phyloP scores from a whole-genome alignment of 1,140 invertebrate species.

The Bombus breviceps region DNA sequence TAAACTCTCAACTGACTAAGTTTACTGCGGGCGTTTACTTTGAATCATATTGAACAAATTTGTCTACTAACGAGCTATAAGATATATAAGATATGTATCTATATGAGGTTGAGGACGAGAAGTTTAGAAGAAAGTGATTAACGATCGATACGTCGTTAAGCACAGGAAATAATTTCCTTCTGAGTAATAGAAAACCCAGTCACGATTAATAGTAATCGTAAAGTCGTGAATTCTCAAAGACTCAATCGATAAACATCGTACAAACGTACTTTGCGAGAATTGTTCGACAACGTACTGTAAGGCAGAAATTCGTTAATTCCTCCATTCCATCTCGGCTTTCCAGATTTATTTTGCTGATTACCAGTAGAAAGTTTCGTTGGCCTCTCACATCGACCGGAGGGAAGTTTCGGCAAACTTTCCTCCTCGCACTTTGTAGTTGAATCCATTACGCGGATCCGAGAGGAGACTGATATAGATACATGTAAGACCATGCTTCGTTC shows the following conservation, averaged over 20 bases:
- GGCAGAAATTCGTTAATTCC: not conserved
- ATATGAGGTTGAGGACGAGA: no score
- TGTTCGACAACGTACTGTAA: not conserved
- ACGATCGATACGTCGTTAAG: not conserved
- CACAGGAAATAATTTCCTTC: not conserved
- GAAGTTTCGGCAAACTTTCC: constrained; percentile 39
- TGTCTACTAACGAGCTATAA: constrained; percentile 24
- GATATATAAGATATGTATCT: no score
- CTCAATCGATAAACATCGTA: not conserved
- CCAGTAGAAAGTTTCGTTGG: constrained; percentile 22
- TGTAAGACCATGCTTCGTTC: constrained; percentile 18
- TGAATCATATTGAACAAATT: constrained; percentile 35
- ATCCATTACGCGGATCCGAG: constrained; percentile 45
- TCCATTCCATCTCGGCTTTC: not conserved
- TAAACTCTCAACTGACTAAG: constrained; percentile 33
- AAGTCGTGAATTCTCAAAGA: not conserved
- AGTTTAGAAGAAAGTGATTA: not conserved
- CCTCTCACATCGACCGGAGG: constrained; percentile 9
- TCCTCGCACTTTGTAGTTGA: constrained; percentile 25
- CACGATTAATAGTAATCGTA: not conserved
- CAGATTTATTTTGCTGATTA: constrained; percentile 50
- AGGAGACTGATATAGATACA: constrained; percentile 37
- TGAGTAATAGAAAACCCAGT: not conserved
- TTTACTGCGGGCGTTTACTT: constrained; percentile 29
- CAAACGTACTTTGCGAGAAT: not conserved